A percentile compares a stretch with the other conserved stretches of the same genome.
Evolutionary conservation across 2,888 invertebrate genomes (phyloP).

Genomic region (Caenorhabditis uteleia): DNA sequence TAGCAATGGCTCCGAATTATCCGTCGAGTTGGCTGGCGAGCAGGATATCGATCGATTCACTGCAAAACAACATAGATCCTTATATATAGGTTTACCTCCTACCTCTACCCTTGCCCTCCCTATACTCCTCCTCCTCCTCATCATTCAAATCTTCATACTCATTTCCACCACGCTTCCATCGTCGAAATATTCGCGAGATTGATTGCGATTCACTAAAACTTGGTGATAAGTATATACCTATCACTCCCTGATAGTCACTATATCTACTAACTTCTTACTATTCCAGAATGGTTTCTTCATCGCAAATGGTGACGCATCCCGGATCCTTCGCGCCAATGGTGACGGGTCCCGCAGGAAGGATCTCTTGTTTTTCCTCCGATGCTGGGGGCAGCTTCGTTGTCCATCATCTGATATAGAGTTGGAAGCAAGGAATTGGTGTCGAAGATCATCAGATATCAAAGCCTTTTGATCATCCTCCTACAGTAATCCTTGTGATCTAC

Average conservation of each 20-base stretch:
- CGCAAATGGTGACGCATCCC: constrained; percentile 48
- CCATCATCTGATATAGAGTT: constrained; percentile 13
- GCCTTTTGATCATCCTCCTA: too few relatives aligned
- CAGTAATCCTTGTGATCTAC: too few relatives aligned
- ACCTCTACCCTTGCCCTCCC: not conserved
- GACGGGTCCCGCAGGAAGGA: constrained; percentile 45
- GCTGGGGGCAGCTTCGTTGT: constrained; percentile 29
- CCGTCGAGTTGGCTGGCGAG: constrained; percentile 28
- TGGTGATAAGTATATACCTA: too few relatives aligned
- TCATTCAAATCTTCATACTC: constrained; percentile 37
- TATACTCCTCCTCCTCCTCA: constrained; percentile 15
- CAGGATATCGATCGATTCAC: constrained; percentile 29
- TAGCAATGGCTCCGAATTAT: constrained; percentile 31
- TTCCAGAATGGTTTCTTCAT: constrained; percentile 37
- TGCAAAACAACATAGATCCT: constrained; percentile 1
- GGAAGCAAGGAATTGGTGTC: too few relatives aligned
- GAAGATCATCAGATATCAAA: not conserved
- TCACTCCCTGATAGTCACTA: too few relatives aligned
- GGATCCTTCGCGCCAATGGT: constrained; percentile 35
- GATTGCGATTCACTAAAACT: too few relatives aligned
- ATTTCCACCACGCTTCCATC: constrained; percentile 18
- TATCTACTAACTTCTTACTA: constrained; percentile 11
- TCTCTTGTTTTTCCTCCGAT: constrained; percentile 29
- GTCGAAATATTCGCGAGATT: constrained; percentile 27
- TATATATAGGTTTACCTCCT: not conserved